phyloP scores from a whole-genome alignment of 1,140 invertebrate species.

The Drosophila subobscura region DNA sequence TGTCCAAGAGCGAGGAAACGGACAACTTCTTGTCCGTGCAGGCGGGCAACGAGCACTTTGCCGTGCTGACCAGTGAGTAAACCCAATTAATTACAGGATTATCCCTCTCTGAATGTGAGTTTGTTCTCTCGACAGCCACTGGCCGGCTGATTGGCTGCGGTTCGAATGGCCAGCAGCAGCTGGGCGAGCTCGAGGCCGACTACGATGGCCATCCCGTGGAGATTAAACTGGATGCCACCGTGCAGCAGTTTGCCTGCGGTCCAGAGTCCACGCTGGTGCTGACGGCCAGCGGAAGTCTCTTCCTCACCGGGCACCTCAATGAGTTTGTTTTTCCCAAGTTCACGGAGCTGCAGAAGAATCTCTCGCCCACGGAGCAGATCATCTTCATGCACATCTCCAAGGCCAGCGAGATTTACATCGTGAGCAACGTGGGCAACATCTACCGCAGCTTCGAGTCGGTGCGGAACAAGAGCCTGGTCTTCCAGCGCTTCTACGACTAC shows the following conservation, averaged over 20 bases:
- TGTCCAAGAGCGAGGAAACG: slow-evolving; percentile 74
- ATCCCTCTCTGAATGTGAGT: too few species aligned
- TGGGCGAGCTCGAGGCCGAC: slow-evolving; percentile 62
- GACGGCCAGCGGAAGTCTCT: slow-evolving; percentile 72
- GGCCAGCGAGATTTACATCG: slow-evolving; percentile 80
- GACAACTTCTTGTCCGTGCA: slow-evolving; percentile 72
- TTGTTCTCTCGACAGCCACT: slow-evolving; percentile 40
- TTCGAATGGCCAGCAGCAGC: slow-evolving; percentile 66
- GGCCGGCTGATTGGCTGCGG: slow-evolving; percentile 77
- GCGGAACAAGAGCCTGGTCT: slow-evolving; percentile 77
- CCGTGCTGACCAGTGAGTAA: slow-evolving; percentile 76
- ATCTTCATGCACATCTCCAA: slow-evolving; percentile 82
- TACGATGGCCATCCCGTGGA: slow-evolving; percentile 70
- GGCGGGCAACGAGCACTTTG: slow-evolving; percentile 80
- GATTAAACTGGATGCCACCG: slow-evolving; percentile 61
- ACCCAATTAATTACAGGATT: neutral
- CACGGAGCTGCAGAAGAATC: slow-evolving; percentile 78
- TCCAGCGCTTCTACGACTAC: slow-evolving; percentile 82
- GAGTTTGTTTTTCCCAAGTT: slow-evolving; percentile 80
- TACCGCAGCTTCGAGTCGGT: slow-evolving; percentile 79
- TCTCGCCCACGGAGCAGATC: slow-evolving; percentile 74
- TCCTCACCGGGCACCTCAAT: slow-evolving; percentile 73
- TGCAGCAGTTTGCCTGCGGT: slow-evolving; percentile 75
- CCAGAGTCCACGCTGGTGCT: slow-evolving; percentile 76
- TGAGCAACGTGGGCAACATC: slow-evolving; percentile 79